These are phyloP conservation scores for Wiebesia pumilae DNA, from an alignment of 1,140 invertebrate species.

Conservation along the genomic window DNA sequence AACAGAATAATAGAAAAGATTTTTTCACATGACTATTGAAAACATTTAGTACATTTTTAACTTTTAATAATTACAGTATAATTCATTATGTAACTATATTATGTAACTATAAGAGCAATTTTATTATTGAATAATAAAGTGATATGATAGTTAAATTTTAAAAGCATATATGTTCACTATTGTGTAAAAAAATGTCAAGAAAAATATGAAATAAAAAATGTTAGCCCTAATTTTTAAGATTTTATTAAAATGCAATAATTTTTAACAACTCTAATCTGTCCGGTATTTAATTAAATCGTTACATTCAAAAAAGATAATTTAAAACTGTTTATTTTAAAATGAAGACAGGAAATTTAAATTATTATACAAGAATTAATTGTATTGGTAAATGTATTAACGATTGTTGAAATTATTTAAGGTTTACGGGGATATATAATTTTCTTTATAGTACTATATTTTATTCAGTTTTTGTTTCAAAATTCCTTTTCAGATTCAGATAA, in stretches of 20 bases:
- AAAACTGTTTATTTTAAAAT: too few relatives aligned
- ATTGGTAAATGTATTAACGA: not conserved
- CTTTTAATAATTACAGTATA: not conserved
- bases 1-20: not conserved
- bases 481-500: too few relatives aligned
- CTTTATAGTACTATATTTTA: too few relatives aligned
- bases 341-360: too few relatives aligned
- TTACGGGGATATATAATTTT: too few relatives aligned
- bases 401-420: not conserved
- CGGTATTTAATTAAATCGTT: not conserved
- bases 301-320: not conserved
- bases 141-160: not conserved
- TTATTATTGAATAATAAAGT: not conserved
- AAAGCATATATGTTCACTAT: not conserved
- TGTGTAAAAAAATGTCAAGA: too few relatives aligned
- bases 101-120: not conserved
- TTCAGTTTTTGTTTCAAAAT: too few relatives aligned
- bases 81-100: too few relatives aligned
- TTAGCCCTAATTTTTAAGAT: too few relatives aligned
- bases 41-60: not conserved
- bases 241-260: not conserved
- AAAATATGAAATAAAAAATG: too few relatives aligned
- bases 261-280: not conserved
- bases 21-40: not conserved
- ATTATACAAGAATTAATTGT: too few relatives aligned